Evolutionary conservation across 1,140 invertebrate genomes (phyloP).

Genomic region (Halotydeus destructor): DNA sequence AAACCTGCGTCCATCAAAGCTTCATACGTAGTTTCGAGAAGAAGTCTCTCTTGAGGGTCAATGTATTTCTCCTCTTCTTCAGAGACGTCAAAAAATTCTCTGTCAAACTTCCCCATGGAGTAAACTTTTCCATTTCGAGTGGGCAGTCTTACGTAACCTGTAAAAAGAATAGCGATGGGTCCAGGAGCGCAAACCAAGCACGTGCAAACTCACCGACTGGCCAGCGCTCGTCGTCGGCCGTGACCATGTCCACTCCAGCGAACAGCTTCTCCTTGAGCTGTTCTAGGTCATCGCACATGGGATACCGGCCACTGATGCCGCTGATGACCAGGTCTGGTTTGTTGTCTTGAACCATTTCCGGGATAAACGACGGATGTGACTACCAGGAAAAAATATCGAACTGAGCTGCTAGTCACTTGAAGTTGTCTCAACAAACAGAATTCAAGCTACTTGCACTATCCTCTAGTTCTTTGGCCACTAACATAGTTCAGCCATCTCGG

Average conservation of each 20-base stretch:
- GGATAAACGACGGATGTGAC: too few relatives aligned
- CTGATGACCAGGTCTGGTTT: constrained; percentile 67
- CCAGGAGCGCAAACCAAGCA: background rate
- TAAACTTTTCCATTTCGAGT: constrained; percentile 34
- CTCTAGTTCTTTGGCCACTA: too few relatives aligned
- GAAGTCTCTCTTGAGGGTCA: constrained; percentile 57
- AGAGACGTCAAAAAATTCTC: constrained; percentile 67
- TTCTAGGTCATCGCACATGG: constrained; percentile 62
- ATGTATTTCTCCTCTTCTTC: constrained; percentile 4
- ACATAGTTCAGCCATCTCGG: too few relatives aligned
- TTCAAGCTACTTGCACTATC: too few relatives aligned
- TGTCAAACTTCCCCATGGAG: constrained; percentile 63
- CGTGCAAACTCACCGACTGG: constrained; percentile 4
- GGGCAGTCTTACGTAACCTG: background rate
- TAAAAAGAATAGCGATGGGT: too few relatives aligned
- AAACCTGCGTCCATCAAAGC: constrained; percentile 70
- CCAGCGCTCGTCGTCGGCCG: constrained; percentile 63
- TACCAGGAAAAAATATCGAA: too few relatives aligned
- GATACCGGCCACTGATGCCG: constrained; percentile 70
- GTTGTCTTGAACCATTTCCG: too few relatives aligned
- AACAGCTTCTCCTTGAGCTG: constrained; percentile 72
- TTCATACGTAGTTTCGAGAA: constrained; percentile 76
- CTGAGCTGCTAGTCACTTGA: too few relatives aligned
- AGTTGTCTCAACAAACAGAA: too few relatives aligned
- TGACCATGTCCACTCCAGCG: constrained; percentile 64